Base-by-base conservation (phyloP, 2,797 vertebrate species). In the Alectoris magna region DNA sequence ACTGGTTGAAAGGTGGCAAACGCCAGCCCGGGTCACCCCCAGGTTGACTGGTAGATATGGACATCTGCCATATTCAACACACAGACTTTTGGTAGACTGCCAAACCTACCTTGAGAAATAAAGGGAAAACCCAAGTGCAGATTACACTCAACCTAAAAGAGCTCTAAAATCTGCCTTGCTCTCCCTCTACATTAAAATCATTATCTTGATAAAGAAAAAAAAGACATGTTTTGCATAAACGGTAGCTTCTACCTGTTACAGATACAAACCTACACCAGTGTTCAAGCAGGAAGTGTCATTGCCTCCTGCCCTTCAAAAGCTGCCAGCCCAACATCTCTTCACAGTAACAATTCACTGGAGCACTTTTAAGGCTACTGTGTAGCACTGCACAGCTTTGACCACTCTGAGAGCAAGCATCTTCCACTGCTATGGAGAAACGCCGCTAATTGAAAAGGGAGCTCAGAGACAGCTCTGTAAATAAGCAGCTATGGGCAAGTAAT, bases 11-110 rank as follows among this genome's bases (percentile, higher is more conserved):
- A 38, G 0, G 2, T 3, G 27, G 49, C 29, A 29, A 41, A 75
- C 9, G 26, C 9, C 67, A 85, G 6, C 18, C 13, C 0, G 21
- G 24, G 21, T 24, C 22, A 14, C 17, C 23, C 31, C 38, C 36
- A 1, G 8, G 21, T 17, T 0, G 1, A 39, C 0, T 10, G 31
- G 39, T 26, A 24, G 43, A 46, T 34, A n/a, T 10, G 48, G 48
- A 49, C 48, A 49, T 49, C 48, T 14, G 14, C 41, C 17, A 9
- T 15, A 49, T n/a, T 49, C 74, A 4, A 7, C 3, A 4, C 0
- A 5, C 16, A 68, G 74, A 6, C 0, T 8, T 4, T 46, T 4
- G 1, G 8, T 51, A 1, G 24, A 2, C 34, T 49, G 24, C 7
- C 29, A 56, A 56, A 56, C 10, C 29, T 11, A 31, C 21, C 58